These are phyloP conservation scores for Harmothoe impar DNA, from an alignment of 2,888 invertebrate genomes.

Conservation along the genomic window DNA sequence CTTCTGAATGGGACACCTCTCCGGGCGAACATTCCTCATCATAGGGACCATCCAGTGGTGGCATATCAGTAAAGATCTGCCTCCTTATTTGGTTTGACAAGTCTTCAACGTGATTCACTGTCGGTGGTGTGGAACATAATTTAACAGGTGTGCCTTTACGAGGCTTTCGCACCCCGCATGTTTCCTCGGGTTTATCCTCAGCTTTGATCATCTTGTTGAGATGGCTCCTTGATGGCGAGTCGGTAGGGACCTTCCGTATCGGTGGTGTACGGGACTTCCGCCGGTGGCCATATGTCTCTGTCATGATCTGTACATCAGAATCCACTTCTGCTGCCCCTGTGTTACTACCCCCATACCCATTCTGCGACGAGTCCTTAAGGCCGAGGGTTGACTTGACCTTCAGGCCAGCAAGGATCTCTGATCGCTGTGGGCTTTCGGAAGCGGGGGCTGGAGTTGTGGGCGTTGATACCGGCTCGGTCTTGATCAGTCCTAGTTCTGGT, in stretches of 20 bases:
- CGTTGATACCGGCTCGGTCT: not conserved
- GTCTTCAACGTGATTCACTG: conserved; percentile 33
- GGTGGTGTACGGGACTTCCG: conserved; percentile 42
- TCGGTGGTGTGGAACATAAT: conserved; percentile 55
- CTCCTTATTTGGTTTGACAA: not conserved
- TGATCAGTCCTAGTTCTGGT: conserved; percentile 50
- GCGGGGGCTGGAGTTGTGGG: not conserved
- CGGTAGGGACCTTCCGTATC: not conserved
- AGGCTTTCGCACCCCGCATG: conserved; percentile 64
- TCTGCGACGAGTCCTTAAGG: not conserved
- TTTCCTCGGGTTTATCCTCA: conserved; percentile 44
- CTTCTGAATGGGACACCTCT: not conserved
- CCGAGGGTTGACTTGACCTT: conserved; percentile 31
- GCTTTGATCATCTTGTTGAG: not conserved
- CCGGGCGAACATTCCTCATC: conserved; percentile 27
- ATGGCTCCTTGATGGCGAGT: not conserved
- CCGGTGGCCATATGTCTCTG: conserved; percentile 43
- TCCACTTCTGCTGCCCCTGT: conserved; percentile 54
- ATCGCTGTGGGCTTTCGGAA: not conserved
- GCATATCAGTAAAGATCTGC: conserved; percentile 47
- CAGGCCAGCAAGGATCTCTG: conserved; percentile 51
- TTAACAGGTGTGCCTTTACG: conserved; percentile 70
- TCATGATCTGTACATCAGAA: conserved; percentile 51
- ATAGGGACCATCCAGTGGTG: conserved; percentile 50
- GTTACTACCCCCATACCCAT: not conserved